Percentiles rank a stretch among this genome's conserved stretches.
These are phyloP conservation scores for Cynocephalus volans DNA, from an alignment of 2,113 vertebrate species.

Conservation along the genomic window DNA sequence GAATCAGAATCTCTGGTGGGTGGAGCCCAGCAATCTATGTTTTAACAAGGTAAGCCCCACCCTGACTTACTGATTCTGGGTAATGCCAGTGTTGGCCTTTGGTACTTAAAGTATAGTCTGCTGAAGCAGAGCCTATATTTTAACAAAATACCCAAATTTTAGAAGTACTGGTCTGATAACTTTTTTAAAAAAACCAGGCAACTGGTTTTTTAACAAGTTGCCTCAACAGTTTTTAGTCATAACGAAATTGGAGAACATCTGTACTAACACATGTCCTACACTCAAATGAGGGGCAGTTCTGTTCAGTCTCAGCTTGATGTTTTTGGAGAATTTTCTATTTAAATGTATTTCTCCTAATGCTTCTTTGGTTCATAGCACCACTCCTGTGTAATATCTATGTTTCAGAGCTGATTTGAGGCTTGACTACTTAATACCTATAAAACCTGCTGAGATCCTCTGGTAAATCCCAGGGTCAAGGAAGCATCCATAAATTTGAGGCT, in stretches of 20 bases:
- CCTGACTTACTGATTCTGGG: background rate
- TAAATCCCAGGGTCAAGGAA: slow-evolving; percentile 67
- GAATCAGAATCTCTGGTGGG: background rate
- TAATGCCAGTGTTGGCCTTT: background rate
- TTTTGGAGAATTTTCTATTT: slow-evolving; percentile 51
- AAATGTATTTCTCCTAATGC: slow-evolving; percentile 28
- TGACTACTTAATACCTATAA: slow-evolving; percentile 68
- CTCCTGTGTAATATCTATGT: slow-evolving; percentile 14
- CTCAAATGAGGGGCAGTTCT: background rate
- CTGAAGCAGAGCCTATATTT: slow-evolving; percentile 20
- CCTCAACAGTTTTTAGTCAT: background rate
- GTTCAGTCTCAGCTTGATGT: background rate
- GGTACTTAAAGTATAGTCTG: background rate
- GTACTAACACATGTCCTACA: background rate
- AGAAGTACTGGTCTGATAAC: background rate
- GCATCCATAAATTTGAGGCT: slow-evolving; percentile 47
- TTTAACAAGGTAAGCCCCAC: background rate
- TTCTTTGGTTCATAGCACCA: background rate
- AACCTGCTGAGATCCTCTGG: slow-evolving; percentile 54
- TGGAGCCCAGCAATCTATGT: background rate
- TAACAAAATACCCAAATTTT: background rate
- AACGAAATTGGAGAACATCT: background rate
- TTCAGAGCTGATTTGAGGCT: slow-evolving; percentile 50
- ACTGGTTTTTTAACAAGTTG: slow-evolving; percentile 25
- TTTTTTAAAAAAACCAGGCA: too few relatives aligned